Conservation (phyloP, 1,140 invertebrate genomes). For the Microvelia longipes region DNA sequence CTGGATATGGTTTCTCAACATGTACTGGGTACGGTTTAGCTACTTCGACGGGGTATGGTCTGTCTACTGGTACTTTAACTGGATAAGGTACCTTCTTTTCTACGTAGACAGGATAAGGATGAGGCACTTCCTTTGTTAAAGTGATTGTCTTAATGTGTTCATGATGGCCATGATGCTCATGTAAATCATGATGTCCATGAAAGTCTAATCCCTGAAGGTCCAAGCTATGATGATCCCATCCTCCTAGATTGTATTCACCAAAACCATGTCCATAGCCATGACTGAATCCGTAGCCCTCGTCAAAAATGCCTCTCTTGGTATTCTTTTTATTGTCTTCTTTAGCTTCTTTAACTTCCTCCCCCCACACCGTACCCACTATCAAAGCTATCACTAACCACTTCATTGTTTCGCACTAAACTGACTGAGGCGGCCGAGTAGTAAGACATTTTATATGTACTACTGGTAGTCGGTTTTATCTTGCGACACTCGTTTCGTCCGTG, state of each 20-base stretch:
- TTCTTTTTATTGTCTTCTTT: not conserved
- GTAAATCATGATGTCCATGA: not conserved
- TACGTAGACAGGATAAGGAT: constrained; percentile 46
- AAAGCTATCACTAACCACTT: not conserved
- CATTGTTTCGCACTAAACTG: constrained; percentile 1
- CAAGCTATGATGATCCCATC: not conserved
- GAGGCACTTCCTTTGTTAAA: constrained; percentile 49
- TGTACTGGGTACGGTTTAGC: constrained; percentile 21
- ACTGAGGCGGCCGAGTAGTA: not conserved
- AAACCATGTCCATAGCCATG: not conserved
- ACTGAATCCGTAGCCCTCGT: not conserved
- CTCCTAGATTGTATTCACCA: not conserved
- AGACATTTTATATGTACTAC: not conserved
- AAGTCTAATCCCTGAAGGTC: not conserved
- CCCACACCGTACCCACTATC: not conserved
- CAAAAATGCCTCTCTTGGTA: not conserved
- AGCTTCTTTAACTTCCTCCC: not conserved
- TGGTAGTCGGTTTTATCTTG: not conserved
- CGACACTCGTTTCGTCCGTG: not conserved
- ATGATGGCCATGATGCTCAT: not conserved
- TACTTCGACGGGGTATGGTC: constrained; percentile 20
- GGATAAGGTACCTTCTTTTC: constrained; percentile 22
- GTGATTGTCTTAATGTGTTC: constrained; percentile 37
- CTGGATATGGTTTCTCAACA: constrained; percentile 19
- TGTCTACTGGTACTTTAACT: constrained; percentile 20